Evolutionary conservation across 2,797 vertebrate genomes (phyloP).

Genomic region (Spinus olivaceus): DNA sequence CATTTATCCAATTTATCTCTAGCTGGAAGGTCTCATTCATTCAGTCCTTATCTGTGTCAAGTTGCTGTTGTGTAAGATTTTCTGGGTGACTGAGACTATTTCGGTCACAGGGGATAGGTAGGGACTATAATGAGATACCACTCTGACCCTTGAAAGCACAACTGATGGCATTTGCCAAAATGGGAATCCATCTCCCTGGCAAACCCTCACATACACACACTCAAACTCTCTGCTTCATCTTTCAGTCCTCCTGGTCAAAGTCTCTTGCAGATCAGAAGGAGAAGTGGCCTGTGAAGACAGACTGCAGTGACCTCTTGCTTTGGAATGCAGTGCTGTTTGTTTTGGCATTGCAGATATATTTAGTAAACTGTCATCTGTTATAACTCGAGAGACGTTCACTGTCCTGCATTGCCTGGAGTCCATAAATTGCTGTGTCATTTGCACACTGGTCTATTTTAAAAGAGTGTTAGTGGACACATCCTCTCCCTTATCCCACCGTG

Average conservation of each 20-base stretch:
- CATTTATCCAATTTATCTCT: neutral
- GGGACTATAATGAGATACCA: neutral
- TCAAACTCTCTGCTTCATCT: neutral
- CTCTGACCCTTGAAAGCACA: neutral
- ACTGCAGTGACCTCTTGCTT: slow-evolving; percentile 2
- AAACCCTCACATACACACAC: neutral
- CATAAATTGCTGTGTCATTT: slow-evolving; percentile 13
- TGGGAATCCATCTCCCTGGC: neutral
- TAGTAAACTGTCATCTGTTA: slow-evolving; percentile 46
- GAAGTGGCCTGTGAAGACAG: neutral
- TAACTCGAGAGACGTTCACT: neutral
- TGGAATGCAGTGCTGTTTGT: slow-evolving; percentile 5
- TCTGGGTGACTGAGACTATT: neutral
- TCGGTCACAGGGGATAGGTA: neutral
- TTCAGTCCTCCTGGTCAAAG: neutral
- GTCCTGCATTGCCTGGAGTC: neutral
- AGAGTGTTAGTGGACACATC: neutral
- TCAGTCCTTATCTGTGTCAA: neutral
- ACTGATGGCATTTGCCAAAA: neutral
- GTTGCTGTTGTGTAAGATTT: neutral
- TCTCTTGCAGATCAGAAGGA: neutral
- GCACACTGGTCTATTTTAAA: slow-evolving; percentile 18
- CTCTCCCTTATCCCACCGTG: neutral
- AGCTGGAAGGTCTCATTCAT: neutral
- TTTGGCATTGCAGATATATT: slow-evolving; percentile 33